phyloP scores from a whole-genome alignment of 2,113 vertebrate genomes.

The Coptodon bakossiorum region DNA sequence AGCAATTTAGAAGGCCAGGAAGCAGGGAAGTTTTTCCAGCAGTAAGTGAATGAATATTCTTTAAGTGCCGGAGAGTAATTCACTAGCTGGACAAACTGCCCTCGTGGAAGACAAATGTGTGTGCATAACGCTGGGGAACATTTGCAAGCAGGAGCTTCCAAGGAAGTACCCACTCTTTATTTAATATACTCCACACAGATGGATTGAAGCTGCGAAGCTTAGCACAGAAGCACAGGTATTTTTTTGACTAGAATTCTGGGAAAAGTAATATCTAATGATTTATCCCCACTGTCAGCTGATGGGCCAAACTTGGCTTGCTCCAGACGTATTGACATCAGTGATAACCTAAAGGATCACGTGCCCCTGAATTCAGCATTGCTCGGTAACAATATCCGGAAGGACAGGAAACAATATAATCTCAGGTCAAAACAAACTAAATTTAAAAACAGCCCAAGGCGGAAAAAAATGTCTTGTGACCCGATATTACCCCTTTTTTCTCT shows the following conservation, averaged over 20 bases:
- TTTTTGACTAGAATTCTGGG: conserved; percentile 45
- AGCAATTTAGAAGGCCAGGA: conserved; percentile 49
- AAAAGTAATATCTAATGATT: conserved; percentile 44
- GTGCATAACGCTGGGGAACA: conserved; percentile 38
- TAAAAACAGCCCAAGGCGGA: neutral
- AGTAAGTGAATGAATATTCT: conserved; percentile 59
- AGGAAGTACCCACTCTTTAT: conserved; percentile 40
- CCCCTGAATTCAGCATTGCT: neutral
- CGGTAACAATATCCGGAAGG: neutral
- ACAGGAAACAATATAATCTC: neutral
- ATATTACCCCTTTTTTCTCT: neutral
- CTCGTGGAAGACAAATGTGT: conserved; percentile 53
- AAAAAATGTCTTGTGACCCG: neutral
- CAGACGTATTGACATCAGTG: conserved; percentile 1
- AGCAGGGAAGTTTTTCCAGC: conserved; percentile 40
- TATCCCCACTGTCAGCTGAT: neutral
- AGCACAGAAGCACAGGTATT: conserved; percentile 28
- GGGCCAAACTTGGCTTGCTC: conserved; percentile 4
- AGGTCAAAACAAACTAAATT: neutral
- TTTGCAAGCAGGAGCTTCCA: conserved; percentile 4
- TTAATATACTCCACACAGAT: conserved; percentile 48
- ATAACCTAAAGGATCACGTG: neutral
- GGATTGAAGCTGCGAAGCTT: conserved; percentile 21
- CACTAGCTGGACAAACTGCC: conserved; percentile 43
- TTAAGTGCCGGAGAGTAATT: conserved; percentile 55